Evolutionary conservation across 2,888 invertebrate genomes (phyloP), one percentile per base, ranked within the genome.

Genomic region (Conchocele bisecta): DNA sequence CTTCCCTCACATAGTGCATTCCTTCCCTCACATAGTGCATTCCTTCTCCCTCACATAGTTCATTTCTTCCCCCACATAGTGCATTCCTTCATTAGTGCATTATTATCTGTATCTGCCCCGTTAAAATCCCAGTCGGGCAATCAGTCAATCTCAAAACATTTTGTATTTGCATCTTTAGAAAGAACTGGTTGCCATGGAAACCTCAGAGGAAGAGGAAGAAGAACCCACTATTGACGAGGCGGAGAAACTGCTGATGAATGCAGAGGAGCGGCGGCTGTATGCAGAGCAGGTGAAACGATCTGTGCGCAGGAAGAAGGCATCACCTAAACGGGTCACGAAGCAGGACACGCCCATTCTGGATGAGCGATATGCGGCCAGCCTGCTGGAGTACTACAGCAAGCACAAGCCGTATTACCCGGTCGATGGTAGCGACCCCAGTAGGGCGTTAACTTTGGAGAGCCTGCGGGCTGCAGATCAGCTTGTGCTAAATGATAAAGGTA

Each of bases 371-470:
- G 76, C 76, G 2, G 76, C 76, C 1, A 76, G 76, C 57, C 44
- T 76, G 54, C 58, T 76, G 13, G 76, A 76, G 37, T 76, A 76
- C 57, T 76, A 76, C 60, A 76, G 76, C 54, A 76, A 76, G 67
- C 76, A 76, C 39, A 76, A 76, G 57, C 76, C 76, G 31, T 76
- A 76, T 48, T 73, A 76, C 35, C 72, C 76, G 3, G 67, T 59
- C 4, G 76, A 76, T 42, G 51, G 66, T 17, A 73, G 73, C 37
- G 46, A n/a, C n/a, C n/a, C n/a, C n/a, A n/a, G n/a, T n/a, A n/a
- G n/a, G n/a, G n/a, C n/a, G n/a, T n/a, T n/a, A n/a, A n/a, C n/a
- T n/a, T n/a, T n/a, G n/a, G n/a, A n/a, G n/a, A n/a, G n/a, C n/a
- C n/a, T n/a, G n/a, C n/a, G n/a, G n/a, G n/a, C n/a, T n/a, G n/a